Percentiles rank a stretch among this genome's conserved stretches.
These are phyloP conservation scores for Archips xylosteana DNA, from an alignment of 2,888 invertebrate species.

Conservation along the genomic window DNA sequence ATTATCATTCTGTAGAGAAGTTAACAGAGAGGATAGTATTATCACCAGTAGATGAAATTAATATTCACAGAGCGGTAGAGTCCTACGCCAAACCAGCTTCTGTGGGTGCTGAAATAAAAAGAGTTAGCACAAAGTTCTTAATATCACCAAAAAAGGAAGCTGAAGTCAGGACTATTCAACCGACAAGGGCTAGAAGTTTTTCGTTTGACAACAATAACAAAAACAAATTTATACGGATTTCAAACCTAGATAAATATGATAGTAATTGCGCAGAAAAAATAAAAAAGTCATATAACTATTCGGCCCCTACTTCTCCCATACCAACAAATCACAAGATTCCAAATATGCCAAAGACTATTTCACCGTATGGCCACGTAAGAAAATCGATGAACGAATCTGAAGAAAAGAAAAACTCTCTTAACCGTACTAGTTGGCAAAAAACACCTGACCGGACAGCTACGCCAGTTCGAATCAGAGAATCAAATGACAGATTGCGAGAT, in stretches of 20 bases:
- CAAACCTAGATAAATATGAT: slow-evolving; percentile 21
- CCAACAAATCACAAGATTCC: slow-evolving; percentile 71
- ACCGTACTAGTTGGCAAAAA: slow-evolving; percentile 51
- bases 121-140: slow-evolving; percentile 75
- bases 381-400: slow-evolving; percentile 75
- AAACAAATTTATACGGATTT: slow-evolving; percentile 35
- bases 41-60: slow-evolving; percentile 65
- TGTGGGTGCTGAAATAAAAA: slow-evolving; percentile 80
- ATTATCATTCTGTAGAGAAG: slow-evolving; percentile 78
- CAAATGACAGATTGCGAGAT: slow-evolving; percentile 25
- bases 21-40: slow-evolving; percentile 59
- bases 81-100: slow-evolving; percentile 66
- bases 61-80: slow-evolving; percentile 70
- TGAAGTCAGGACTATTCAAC: slow-evolving; percentile 76
- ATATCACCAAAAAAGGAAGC: slow-evolving; percentile 82
- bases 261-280: slow-evolving; percentile 45
- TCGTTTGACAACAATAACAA: slow-evolving; percentile 70
- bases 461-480: slow-evolving; percentile 1
- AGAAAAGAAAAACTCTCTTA: slow-evolving; percentile 70
- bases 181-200: slow-evolving; percentile 75
- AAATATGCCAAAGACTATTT: slow-evolving; percentile 75
- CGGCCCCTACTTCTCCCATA: slow-evolving; percentile 78
- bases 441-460: background rate
- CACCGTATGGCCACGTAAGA: slow-evolving; percentile 74
- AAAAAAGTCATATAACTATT: slow-evolving; percentile 74